Evolutionary conservation across 2,888 invertebrate species (phyloP).

Genomic region (Nomada lathburiana): DNA sequence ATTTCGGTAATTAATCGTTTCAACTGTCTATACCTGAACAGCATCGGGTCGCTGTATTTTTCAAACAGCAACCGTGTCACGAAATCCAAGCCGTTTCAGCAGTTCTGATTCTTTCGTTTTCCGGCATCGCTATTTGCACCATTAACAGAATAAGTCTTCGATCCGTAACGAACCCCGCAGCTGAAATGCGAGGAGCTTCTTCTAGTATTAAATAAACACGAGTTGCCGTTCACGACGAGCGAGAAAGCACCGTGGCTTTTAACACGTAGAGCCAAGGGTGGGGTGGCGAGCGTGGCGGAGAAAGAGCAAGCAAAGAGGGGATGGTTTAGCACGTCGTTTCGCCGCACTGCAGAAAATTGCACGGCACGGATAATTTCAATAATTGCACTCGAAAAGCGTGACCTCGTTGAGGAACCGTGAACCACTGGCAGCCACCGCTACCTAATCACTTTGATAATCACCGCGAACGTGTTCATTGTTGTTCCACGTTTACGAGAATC

Average conservation of each 20-base stretch:
- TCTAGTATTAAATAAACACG: conserved; percentile 36
- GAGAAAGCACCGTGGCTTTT: conserved; percentile 15
- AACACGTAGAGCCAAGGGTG: neutral
- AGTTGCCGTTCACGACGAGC: neutral
- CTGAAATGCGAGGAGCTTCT: conserved; percentile 54
- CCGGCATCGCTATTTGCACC: conserved; percentile 61
- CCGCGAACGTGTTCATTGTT: conserved; percentile 27
- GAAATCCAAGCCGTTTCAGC: neutral
- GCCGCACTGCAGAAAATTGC: conserved; percentile 41
- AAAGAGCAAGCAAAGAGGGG: neutral
- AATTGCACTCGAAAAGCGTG: conserved; percentile 30
- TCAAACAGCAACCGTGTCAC: neutral
- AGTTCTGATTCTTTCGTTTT: conserved; percentile 22
- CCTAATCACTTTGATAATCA: conserved; percentile 52
- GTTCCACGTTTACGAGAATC: conserved; percentile 17
- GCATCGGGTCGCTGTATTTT: neutral
- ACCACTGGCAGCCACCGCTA: neutral
- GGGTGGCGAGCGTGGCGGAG: neutral
- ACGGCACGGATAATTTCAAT: conserved; percentile 53
- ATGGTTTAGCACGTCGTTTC: neutral
- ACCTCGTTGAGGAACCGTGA: conserved; percentile 21
- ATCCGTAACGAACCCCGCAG: conserved; percentile 50
- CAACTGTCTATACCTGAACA: neutral
- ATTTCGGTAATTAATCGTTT: conserved; percentile 18
- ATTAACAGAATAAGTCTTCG: conserved; percentile 65